phyloP scores from a whole-genome alignment of 2,797 vertebrate species.

The Holocentrus rufus region DNA sequence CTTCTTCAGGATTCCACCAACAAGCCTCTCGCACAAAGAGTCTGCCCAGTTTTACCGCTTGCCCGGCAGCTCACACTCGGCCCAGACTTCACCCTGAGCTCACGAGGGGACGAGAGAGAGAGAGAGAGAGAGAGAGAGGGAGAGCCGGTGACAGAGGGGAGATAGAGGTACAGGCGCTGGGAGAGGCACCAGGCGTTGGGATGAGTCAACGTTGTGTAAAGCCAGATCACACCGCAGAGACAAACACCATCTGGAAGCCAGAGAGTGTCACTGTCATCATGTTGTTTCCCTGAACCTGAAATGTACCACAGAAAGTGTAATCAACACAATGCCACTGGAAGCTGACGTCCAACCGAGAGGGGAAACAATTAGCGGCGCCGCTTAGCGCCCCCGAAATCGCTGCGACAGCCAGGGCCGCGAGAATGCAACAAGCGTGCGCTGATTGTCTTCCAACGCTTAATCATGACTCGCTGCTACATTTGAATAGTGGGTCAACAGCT shows the following conservation, averaged over 20 bases:
- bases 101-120: neutral
- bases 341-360: slow-evolving; percentile 37
- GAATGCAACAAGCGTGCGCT: slow-evolving; percentile 29
- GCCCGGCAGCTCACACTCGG: slow-evolving; percentile 45
- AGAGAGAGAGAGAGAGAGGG: neutral
- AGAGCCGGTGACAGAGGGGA: slow-evolving; percentile 22
- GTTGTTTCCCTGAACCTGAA: slow-evolving; percentile 43
- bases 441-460: slow-evolving; percentile 50
- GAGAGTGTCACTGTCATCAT: slow-evolving; percentile 19
- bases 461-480: slow-evolving; percentile 45
- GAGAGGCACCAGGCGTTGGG: slow-evolving; percentile 23
- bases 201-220: slow-evolving; percentile 57
- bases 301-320: slow-evolving; percentile 53
- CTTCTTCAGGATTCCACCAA: slow-evolving; percentile 37
- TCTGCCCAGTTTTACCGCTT: slow-evolving; percentile 44
- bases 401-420: slow-evolving; percentile 22
- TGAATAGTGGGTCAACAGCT: slow-evolving; percentile 59
- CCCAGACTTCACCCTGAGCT: slow-evolving; percentile 52
- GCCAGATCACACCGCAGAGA: slow-evolving; percentile 44
- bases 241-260: slow-evolving; percentile 69
- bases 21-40: slow-evolving; percentile 20
- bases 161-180: slow-evolving; percentile 24
- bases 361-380: slow-evolving; percentile 40
- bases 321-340: slow-evolving; percentile 59
- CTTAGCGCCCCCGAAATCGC: slow-evolving; percentile 41